Percentiles rank a stretch among this genome's conserved stretches.
Evolutionary conservation across 1,140 invertebrate species (phyloP).

Genomic region (Trachymyrmex cornetzi): DNA sequence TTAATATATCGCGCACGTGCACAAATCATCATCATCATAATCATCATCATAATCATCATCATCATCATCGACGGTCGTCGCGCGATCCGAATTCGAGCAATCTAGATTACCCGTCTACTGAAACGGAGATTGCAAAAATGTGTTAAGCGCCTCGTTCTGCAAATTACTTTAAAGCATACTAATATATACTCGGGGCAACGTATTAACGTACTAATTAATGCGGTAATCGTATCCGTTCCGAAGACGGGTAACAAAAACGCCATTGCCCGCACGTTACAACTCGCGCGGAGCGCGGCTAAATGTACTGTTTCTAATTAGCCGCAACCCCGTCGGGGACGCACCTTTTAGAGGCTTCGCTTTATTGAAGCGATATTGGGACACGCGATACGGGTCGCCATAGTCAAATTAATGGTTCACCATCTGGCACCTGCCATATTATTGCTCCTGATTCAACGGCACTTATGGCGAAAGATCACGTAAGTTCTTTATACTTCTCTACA

Average conservation of each 20-base stretch:
- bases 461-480: constrained; percentile 3
- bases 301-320: constrained; percentile 56
- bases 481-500: not conserved
- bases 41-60: constrained; percentile 5
- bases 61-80: not conserved
- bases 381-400: constrained; percentile 18
- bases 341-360: constrained; percentile 55
- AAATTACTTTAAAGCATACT: not conserved
- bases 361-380: constrained; percentile 24
- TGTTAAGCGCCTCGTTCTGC: constrained; percentile 45
- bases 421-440: constrained; percentile 8
- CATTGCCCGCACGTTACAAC: constrained; percentile 7
- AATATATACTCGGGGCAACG: not conserved
- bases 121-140: constrained; percentile 48
- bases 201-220: constrained; percentile 58
- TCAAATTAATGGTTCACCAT: constrained; percentile 19
- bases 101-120: constrained; percentile 26
- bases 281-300: constrained; percentile 34
- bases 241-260: constrained; percentile 43
- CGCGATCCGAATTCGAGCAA: constrained; percentile 1
- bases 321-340: not conserved
- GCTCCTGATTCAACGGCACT: not conserved
- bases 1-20: constrained; percentile 14
- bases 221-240: constrained; percentile 47
- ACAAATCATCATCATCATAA: not conserved